A percentile compares a stretch with the other conserved stretches of the same genome.
Evolutionary conservation across 2,113 vertebrate species (phyloP).

Genomic region (Prionailurus bengalensis): DNA sequence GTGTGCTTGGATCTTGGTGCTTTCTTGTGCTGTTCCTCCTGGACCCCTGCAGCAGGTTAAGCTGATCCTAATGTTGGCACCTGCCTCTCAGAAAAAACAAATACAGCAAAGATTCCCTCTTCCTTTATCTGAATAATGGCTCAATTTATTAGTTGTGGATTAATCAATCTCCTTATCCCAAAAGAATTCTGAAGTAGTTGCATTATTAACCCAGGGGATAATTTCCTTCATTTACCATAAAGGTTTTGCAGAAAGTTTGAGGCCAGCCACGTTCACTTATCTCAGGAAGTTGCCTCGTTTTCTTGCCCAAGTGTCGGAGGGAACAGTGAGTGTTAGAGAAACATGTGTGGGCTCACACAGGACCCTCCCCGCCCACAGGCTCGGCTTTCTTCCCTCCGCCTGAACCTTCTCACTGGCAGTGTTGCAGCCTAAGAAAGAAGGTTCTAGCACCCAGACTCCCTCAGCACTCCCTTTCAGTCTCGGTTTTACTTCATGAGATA

Average conservation of each 20-base stretch:
- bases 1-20: neutral
- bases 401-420: neutral
- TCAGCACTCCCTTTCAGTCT: neutral
- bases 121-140: neutral
- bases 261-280: rapidly evolving
- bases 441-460: neutral
- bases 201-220: neutral
- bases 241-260: neutral
- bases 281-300: neutral
- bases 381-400: neutral
- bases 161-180: neutral
- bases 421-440: neutral
- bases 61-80: neutral
- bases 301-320: neutral
- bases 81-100: neutral
- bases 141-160: neutral
- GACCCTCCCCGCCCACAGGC: rapidly evolving
- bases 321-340: neutral
- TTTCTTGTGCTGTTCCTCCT: neutral
- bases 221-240: neutral
- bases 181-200: neutral
- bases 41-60: too few relatives aligned
- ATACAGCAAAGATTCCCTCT: neutral
- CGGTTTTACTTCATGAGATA: too few relatives aligned
- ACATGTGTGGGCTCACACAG: too few relatives aligned